phyloP scores from a whole-genome alignment of 2,888 invertebrate genomes.

The Muschampia plurimacula region DNA sequence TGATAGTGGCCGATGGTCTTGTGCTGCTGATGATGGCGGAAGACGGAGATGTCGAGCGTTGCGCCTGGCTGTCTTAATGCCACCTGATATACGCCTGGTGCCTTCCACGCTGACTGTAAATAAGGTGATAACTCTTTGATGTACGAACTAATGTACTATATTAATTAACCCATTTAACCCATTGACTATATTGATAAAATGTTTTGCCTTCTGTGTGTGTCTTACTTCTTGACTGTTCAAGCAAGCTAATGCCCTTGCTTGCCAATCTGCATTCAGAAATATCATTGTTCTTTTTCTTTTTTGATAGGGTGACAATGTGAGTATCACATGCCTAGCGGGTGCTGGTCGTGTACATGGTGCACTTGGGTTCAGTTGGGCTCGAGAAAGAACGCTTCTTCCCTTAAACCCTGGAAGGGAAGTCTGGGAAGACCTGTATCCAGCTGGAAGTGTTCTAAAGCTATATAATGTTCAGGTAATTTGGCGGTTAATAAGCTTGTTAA shows the following conservation, averaged over 20 bases:
- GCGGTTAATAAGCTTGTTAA: background rate
- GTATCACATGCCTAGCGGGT: constrained; percentile 89
- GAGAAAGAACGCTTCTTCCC: constrained; percentile 90
- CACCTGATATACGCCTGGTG: constrained; percentile 88
- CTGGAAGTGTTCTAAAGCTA: constrained; percentile 93
- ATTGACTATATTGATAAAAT: too few relatives aligned
- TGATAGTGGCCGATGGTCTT: constrained; percentile 93
- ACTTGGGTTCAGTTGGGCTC: constrained; percentile 94
- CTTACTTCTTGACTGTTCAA: background rate
- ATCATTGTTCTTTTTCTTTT: background rate
- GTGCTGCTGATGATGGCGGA: constrained; percentile 90
- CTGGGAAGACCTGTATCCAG: constrained; percentile 94
- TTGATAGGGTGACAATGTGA: constrained; percentile 88
- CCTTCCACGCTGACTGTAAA: constrained; percentile 90
- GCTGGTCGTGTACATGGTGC: constrained; percentile 87
- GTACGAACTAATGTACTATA: too few relatives aligned
- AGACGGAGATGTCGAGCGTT: constrained; percentile 88
- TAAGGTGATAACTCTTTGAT: constrained; percentile 78
- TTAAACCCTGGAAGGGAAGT: constrained; percentile 91
- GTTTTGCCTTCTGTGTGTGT: too few relatives aligned
- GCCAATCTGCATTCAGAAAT: background rate
- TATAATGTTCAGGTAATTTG: constrained; percentile 89
- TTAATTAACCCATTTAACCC: too few relatives aligned
- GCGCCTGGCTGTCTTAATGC: constrained; percentile 85
- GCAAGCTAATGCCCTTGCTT: too few relatives aligned